Percentiles rank a stretch among this genome's conserved stretches.
Conservation (phyloP, 1,140 invertebrate species). For the Cecropterus lyciades region DNA sequence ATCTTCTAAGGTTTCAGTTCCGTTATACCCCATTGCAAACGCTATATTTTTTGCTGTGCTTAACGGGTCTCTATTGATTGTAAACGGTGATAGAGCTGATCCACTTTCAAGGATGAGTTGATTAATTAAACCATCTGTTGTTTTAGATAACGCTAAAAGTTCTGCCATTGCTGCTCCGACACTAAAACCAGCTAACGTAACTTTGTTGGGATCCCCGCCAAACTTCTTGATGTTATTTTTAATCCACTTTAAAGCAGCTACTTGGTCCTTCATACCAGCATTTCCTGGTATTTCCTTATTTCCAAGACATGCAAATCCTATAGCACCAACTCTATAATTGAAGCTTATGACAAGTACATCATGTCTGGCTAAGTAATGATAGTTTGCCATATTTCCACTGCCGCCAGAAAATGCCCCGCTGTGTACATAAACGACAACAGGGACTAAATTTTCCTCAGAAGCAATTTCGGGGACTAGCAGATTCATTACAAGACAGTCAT, state of each 20-base stretch:
- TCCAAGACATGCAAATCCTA: slow-evolving; percentile 85
- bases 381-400: slow-evolving; percentile 67
- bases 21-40: slow-evolving; percentile 63
- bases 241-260: slow-evolving; percentile 83
- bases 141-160: slow-evolving; percentile 59
- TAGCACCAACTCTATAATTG: slow-evolving; percentile 73
- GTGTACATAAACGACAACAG: slow-evolving; percentile 73
- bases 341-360: slow-evolving; percentile 68
- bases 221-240: slow-evolving; percentile 86
- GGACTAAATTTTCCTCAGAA: slow-evolving; percentile 60
- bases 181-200: slow-evolving; percentile 87
- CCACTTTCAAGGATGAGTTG: slow-evolving; percentile 76
- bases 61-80: slow-evolving; percentile 70
- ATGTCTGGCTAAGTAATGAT: slow-evolving; percentile 59
- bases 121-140: slow-evolving; percentile 64
- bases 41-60: slow-evolving; percentile 69
- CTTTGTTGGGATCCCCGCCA: slow-evolving; percentile 87
- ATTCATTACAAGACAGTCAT: slow-evolving; percentile 68
- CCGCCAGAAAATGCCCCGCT: slow-evolving; percentile 74
- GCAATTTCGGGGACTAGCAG: slow-evolving; percentile 62
- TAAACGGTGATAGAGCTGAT: slow-evolving; percentile 66
- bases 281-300: slow-evolving; percentile 86
- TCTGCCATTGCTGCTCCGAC: slow-evolving; percentile 80
- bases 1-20: slow-evolving; percentile 59
- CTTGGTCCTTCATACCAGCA: slow-evolving; percentile 87